phyloP scores from a whole-genome alignment of 2,888 invertebrate species.

The Sarcophaga rosellei region DNA sequence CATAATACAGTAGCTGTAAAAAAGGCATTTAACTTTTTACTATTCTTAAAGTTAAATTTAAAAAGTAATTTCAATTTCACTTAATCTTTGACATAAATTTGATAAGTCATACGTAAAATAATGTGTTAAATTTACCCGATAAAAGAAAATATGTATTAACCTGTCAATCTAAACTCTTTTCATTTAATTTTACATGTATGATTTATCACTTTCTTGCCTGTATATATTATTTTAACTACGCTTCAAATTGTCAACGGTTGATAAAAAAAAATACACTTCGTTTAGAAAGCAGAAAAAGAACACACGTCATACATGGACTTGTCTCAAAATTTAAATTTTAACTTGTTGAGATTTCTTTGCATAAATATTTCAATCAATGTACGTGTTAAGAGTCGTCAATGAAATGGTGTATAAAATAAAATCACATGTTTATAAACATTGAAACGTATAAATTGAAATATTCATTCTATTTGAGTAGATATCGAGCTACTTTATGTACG shows the following conservation, averaged over 20 bases:
- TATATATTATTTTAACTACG: neutral
- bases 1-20: neutral
- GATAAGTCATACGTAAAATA: neutral
- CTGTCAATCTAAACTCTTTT: neutral
- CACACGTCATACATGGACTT: neutral
- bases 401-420: neutral
- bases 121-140: neutral
- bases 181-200: too few species aligned
- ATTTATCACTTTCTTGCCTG: neutral
- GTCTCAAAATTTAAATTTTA: neutral
- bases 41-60: neutral
- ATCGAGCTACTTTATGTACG: too few species aligned
- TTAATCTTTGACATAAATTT: neutral
- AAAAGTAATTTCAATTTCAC: neutral
- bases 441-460: neutral
- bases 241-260: neutral
- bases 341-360: neutral
- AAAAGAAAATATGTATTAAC: neutral
- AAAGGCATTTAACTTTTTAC: neutral
- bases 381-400: neutral
- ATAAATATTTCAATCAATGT: neutral
- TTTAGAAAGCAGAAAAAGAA: neutral
- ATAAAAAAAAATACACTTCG: neutral
- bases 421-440: neutral
- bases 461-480: too few species aligned